Percentiles rank a stretch among this genome's conserved stretches.
Conservation (phyloP, 2,888 invertebrate genomes). For the Penaeus monodon region DNA sequence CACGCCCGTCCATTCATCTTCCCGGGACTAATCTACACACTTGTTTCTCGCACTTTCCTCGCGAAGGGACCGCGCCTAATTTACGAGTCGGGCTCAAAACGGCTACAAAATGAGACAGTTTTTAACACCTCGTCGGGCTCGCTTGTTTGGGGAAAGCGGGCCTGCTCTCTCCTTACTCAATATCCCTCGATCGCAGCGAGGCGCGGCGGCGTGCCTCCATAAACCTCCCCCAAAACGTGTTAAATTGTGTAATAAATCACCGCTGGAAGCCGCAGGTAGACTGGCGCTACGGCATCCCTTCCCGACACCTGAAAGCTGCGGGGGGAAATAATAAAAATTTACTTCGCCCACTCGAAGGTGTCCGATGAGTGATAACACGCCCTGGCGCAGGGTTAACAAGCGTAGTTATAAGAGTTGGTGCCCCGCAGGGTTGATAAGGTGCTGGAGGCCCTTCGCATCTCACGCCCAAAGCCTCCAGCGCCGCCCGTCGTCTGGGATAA, state of each 20-base stretch:
- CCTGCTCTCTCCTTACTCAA: background rate
- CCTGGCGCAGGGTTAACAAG: too few species aligned
- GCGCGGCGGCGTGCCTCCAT: constrained; percentile 22
- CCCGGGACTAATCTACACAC: constrained; percentile 29
- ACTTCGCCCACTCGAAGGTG: too few species aligned
- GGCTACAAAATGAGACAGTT: constrained; percentile 6
- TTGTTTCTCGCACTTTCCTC: background rate
- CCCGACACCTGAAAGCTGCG: constrained; percentile 17
- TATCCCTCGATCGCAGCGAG: background rate
- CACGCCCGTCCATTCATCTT: constrained; percentile 15
- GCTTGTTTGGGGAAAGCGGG: background rate
- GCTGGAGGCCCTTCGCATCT: too few species aligned
- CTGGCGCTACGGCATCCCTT: constrained; percentile 17
- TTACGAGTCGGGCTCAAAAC: constrained; percentile 3
- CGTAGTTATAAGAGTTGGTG: too few species aligned
- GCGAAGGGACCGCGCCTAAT: constrained; percentile 9
- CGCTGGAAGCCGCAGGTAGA: constrained; percentile 28
- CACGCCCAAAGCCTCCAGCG: too few species aligned
- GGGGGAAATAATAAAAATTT: too few species aligned
- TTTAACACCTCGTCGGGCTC: constrained; percentile 41
- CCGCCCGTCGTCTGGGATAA: too few species aligned
- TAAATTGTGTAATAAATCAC: constrained; percentile 43
- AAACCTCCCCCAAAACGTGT: constrained; percentile 29
- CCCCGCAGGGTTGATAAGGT: too few species aligned
- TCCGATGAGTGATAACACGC: too few species aligned